These are phyloP conservation scores for Drosophila orena DNA, from an alignment of 1,140 invertebrate genomes.

Conservation along the genomic window DNA sequence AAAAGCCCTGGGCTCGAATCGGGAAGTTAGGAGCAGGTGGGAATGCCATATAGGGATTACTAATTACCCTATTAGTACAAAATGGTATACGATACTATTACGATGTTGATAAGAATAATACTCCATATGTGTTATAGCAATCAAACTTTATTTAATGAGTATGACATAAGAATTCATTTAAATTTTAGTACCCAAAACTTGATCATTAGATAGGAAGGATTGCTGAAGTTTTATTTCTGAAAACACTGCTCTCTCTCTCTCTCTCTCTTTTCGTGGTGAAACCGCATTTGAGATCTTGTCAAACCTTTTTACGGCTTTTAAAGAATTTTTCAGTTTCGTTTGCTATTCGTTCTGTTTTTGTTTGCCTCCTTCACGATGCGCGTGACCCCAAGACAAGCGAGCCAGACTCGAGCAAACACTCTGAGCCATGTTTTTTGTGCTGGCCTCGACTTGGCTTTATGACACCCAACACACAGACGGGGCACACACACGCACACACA, in stretches of 20 bases:
- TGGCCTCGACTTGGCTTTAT: conserved; percentile 75
- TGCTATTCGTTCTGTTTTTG: conserved; percentile 32
- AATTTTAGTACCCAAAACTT: background rate
- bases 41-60: background rate
- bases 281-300: conserved; percentile 20
- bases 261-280: background rate
- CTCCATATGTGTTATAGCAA: no score
- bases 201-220: no score
- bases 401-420: conserved; percentile 40
- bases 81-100: no score
- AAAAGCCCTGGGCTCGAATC: conserved; percentile 1
- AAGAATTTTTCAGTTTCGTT: conserved; percentile 37
- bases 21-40: conserved; percentile 23
- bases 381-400: conserved; percentile 61
- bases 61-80: background rate
- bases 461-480: conserved; percentile 56
- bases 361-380: conserved; percentile 61
- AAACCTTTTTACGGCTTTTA: conserved; percentile 7
- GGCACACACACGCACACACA: background rate
- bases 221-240: background rate
- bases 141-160: no score
- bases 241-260: background rate
- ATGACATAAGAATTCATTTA: background rate
- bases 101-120: no score
- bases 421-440: conserved; percentile 63